Percentiles rank a stretch among this genome's conserved stretches.
Evolutionary conservation across 2,888 invertebrate species (phyloP).

Genomic region (Aquatica leii): DNA sequence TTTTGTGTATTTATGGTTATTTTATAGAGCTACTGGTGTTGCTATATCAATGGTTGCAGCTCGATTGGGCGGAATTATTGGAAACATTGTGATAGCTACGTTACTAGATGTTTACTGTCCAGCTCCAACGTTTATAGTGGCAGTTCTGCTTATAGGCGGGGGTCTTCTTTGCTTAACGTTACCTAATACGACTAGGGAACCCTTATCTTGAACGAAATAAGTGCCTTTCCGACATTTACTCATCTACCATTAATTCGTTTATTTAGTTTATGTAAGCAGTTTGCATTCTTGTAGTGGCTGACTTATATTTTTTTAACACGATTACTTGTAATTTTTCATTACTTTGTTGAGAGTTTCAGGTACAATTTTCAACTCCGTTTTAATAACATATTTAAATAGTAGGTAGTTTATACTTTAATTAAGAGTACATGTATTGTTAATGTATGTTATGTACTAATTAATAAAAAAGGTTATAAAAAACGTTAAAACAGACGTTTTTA

Average conservation of each 20-base stretch:
- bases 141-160: conserved; percentile 83
- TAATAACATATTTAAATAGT: too few relatives aligned
- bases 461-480: not conserved
- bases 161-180: conserved; percentile 87
- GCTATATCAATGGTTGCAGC: conserved; percentile 92
- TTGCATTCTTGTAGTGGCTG: too few relatives aligned
- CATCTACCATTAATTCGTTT: not conserved
- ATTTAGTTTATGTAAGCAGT: too few relatives aligned
- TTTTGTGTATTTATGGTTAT: conserved; percentile 1
- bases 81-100: conserved; percentile 88
- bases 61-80: conserved; percentile 87
- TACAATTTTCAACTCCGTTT: too few relatives aligned
- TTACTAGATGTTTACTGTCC: conserved; percentile 89
- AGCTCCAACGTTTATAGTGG: conserved; percentile 91
- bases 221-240: not conserved
- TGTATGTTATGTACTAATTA: conserved; percentile 1
- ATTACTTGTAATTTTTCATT: too few relatives aligned
- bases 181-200: conserved; percentile 89
- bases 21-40: conserved; percentile 83
- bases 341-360: too few relatives aligned
- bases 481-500: too few relatives aligned
- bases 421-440: not conserved
- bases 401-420: conserved; percentile 6
- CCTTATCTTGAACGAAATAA: conserved; percentile 59
- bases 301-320: too few relatives aligned